Percentiles rank a stretch among this genome's conserved stretches.
These are phyloP conservation scores for Diuraphis noxia DNA, from an alignment of 1,140 invertebrate species.

Conservation along the genomic window DNA sequence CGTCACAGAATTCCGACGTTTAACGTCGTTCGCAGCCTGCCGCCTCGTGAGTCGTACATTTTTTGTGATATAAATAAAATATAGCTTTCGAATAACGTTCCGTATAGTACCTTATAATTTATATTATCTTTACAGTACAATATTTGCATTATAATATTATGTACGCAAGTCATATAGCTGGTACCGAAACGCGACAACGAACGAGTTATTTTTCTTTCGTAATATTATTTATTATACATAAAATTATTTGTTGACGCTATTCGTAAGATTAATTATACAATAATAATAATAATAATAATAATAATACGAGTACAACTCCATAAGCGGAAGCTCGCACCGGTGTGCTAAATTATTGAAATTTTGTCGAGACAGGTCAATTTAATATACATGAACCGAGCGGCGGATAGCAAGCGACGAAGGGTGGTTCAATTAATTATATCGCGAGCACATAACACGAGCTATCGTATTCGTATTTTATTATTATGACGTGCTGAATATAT, in stretches of 20 bases:
- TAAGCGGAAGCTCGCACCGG: not conserved
- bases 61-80: not conserved
- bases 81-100: not conserved
- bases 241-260: not conserved
- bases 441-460: not conserved
- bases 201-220: not conserved
- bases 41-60: not conserved
- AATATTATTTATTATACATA: not conserved
- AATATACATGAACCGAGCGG: slow-evolving; percentile 6
- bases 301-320: not conserved
- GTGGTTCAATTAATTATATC: slow-evolving; percentile 13
- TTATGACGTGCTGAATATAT: not conserved
- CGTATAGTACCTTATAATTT: no score
- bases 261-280: no score
- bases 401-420: not conserved
- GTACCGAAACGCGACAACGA: not conserved
- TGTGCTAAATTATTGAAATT: slow-evolving; percentile 18
- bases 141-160: no score
- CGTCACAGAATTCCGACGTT: not conserved
- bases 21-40: not conserved
- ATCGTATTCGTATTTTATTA: no score
- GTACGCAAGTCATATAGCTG: not conserved
- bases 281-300: no score
- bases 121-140: no score
- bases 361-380: slow-evolving; percentile 31